A percentile compares a stretch with the other conserved stretches of the same genome.
Evolutionary conservation across 2,888 invertebrate genomes (phyloP).

Genomic region (Folsomia manolachei): DNA sequence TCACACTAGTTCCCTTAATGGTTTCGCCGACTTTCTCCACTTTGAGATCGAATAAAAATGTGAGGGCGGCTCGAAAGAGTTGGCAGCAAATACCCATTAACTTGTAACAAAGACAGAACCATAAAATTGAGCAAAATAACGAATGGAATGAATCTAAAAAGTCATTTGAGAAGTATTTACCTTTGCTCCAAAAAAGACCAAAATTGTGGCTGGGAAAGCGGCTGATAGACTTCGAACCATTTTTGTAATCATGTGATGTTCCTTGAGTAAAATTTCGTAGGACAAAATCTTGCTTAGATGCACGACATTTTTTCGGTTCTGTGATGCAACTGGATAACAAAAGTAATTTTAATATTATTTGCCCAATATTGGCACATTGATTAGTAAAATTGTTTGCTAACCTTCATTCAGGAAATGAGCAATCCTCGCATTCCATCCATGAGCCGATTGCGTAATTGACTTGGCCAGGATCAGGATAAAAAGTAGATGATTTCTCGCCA

Average conservation of each 20-base stretch:
- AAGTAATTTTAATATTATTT: not conserved
- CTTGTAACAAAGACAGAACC: not conserved
- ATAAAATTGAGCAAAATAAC: not conserved
- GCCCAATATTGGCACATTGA: not conserved
- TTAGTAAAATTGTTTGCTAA: not conserved
- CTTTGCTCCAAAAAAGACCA: not conserved
- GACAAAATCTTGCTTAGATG: not conserved
- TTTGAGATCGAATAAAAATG: not conserved
- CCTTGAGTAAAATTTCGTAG: not conserved
- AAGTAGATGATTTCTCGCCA: not conserved
- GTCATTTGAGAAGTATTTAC: not conserved
- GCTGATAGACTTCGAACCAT: not conserved
- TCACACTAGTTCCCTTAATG: not conserved
- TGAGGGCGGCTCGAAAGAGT: not conserved
- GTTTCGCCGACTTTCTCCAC: not conserved
- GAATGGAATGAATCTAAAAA: not conserved
- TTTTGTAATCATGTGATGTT: not conserved
- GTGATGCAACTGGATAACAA: not conserved
- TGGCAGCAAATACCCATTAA: not conserved
- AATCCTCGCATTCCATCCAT: not conserved
- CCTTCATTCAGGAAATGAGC: not conserved
- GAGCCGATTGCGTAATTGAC: not conserved
- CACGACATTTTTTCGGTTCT: not conserved
- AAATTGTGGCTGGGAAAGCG: not conserved
- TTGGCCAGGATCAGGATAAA: not conserved